Evolutionary conservation across 2,888 invertebrate species (phyloP).

Genomic region (Tetragonula carbonaria): DNA sequence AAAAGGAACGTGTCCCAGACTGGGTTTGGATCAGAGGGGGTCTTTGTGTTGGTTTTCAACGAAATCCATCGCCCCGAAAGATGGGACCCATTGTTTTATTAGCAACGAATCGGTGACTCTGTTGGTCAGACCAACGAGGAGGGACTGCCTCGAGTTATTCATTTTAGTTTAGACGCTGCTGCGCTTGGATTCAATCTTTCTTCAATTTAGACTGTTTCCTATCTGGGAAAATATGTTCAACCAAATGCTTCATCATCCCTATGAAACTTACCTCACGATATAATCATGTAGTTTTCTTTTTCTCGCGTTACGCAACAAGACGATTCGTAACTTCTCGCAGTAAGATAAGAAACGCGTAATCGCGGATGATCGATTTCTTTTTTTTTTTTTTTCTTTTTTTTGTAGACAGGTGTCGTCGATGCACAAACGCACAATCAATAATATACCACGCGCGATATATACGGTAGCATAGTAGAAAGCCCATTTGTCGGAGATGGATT

Average conservation of each 20-base stretch:
- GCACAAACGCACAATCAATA: neutral
- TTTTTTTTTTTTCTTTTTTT: no score
- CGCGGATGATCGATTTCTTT: neutral
- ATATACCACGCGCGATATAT: neutral
- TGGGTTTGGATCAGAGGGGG: constrained; percentile 26
- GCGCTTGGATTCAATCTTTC: no score
- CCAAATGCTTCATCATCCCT: no score
- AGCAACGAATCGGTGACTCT: constrained; percentile 34
- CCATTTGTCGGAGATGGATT: neutral
- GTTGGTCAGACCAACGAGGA: neutral
- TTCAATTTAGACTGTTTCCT: no score
- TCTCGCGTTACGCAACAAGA: no score
- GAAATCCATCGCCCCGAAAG: constrained; percentile 37
- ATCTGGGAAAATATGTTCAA: no score
- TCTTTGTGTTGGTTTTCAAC: constrained; percentile 54
- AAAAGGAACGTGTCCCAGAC: constrained; percentile 31
- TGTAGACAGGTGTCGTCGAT: no score
- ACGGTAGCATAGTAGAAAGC: neutral
- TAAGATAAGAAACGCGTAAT: neutral
- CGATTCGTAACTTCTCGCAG: neutral
- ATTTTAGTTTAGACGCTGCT: no score
- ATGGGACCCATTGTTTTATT: constrained; percentile 50
- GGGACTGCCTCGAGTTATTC: no score
- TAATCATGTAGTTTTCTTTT: no score
- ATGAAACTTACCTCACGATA: no score